These are phyloP conservation scores for Toxotes jaculatrix DNA, from an alignment of 2,113 vertebrate species.

Conservation along the genomic window DNA sequence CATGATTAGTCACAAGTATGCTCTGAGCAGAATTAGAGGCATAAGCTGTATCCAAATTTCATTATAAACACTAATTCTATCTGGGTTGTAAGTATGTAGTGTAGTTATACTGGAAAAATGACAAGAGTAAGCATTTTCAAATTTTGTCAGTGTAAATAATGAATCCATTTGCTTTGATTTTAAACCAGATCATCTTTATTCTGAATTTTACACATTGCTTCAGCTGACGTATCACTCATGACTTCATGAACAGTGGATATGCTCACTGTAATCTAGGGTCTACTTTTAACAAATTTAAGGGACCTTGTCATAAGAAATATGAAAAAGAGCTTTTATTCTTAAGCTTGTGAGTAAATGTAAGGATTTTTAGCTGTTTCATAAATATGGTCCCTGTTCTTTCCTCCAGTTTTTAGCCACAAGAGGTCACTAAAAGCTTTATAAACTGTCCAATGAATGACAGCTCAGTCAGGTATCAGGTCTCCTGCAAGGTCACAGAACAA, in stretches of 20 bases:
- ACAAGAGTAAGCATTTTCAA: neutral
- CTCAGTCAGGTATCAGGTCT: neutral
- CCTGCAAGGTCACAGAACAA: neutral
- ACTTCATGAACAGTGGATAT: neutral
- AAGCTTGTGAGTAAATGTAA: neutral
- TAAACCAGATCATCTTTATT: neutral
- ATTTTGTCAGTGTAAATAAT: neutral
- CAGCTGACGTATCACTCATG: neutral
- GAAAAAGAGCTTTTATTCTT: neutral
- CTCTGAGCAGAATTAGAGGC: neutral
- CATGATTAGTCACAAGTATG: neutral
- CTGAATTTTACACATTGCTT: neutral
- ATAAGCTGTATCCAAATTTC: neutral
- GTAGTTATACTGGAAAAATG: neutral
- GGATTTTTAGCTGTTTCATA: neutral
- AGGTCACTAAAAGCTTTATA: slow-evolving; percentile 57
- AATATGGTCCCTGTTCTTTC: neutral
- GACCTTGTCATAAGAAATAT: neutral
- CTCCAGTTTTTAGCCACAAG: slow-evolving; percentile 58
- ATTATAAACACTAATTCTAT: neutral
- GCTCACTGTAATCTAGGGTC: no score
- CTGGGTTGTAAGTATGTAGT: neutral
- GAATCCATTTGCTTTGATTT: neutral
- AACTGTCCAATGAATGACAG: neutral
- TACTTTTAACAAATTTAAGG: neutral